Evolutionary conservation across 2,888 invertebrate species (phyloP), one percentile per base, ranked within the genome.

Genomic region (Phyllotreta striolata): DNA sequence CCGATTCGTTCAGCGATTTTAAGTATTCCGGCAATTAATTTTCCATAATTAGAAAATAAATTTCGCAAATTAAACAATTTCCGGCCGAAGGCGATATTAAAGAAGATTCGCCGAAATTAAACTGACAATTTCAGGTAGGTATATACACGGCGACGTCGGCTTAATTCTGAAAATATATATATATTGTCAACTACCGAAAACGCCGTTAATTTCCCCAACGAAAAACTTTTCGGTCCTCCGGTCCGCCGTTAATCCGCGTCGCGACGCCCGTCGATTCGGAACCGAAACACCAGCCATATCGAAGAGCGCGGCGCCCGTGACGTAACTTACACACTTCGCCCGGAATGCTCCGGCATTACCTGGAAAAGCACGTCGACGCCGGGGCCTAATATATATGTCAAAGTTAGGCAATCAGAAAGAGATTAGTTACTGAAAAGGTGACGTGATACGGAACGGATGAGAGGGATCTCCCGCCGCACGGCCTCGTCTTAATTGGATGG

Each of bases 331-430:
- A 46, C 46, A 10, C 47, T 47, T 24, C 24, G 24, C 24, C 24
- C 14, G 47, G 24, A 49, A 49, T 34, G 49, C 10, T 55, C 44
- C 62, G 10, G 56, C 40, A 55, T 46, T 62, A 62, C 63, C 64
- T 57, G 71, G 51, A 46, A 56, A 24, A 24, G n/a, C 55, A 55
- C 71, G 71, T 70, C 71, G 75, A 74, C 74, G 74, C 72, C 70
- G 67, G 76, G 76, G 76, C 74, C 79, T 80, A 80, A 80, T 79
- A 80, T 80, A 79, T 78, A 79, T 76, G 81, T 80, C 80, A 80
- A 80, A 81, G 77, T 80, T 80, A 72, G 76, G 80, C 78, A 80
- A 81, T 81, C 80, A 80, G 78, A 79, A 80, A 79, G 77, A 80
- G 80, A 80, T 80, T 81, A 81, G 77, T 74, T 55, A 37, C 71